phyloP scores from a whole-genome alignment of 2,113 vertebrate species.

The Malaclemys terrapin region DNA sequence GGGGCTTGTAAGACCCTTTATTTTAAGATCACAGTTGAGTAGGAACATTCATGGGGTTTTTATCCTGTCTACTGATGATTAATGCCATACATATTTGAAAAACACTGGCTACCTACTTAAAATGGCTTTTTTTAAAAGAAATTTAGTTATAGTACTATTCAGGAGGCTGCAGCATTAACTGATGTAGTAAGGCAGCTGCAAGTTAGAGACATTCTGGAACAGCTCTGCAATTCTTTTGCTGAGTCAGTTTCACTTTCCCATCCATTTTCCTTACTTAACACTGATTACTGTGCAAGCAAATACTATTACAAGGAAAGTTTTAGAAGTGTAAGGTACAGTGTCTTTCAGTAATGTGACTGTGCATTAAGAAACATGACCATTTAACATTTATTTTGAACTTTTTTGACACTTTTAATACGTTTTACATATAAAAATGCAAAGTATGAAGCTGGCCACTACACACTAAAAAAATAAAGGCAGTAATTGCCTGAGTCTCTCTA shows the following conservation, averaged over 20 bases:
- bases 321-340: too few relatives aligned
- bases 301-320: neutral
- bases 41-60: neutral
- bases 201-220: neutral
- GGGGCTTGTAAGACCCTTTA: neutral
- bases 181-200: neutral
- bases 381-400: conserved; percentile 27
- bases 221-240: neutral
- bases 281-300: neutral
- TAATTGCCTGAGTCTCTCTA: neutral
- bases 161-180: neutral
- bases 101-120: neutral
- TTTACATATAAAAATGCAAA: neutral
- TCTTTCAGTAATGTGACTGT: neutral
- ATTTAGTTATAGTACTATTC: neutral
- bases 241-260: neutral
- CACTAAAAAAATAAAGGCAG: neutral
- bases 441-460: neutral
- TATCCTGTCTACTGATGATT: neutral
- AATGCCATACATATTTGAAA: neutral
- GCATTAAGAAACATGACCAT: neutral
- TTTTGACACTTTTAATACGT: neutral
- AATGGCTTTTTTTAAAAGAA: neutral
- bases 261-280: neutral
- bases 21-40: neutral